phyloP scores from a whole-genome alignment of 2,888 invertebrate species.

The Magallana nippona region DNA sequence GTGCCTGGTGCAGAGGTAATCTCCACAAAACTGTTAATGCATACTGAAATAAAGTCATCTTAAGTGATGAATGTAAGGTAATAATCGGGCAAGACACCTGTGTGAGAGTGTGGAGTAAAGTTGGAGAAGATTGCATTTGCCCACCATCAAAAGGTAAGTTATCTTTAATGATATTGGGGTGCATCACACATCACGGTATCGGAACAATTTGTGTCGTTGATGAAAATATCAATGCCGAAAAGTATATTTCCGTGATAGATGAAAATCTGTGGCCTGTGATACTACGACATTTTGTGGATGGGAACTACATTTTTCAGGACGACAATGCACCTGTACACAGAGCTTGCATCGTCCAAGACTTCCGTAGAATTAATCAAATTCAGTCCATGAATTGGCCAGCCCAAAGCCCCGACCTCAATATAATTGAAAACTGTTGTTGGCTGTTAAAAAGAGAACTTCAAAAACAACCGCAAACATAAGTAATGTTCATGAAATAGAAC shows the following conservation, averaged over 20 bases:
- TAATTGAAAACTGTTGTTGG: too few species aligned
- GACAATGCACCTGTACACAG: background rate
- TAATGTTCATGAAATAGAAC: too few species aligned
- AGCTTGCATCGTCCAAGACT: background rate
- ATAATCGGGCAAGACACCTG: too few species aligned
- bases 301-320: slow-evolving; percentile 1
- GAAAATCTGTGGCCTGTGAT: background rate
- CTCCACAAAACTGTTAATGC: background rate
- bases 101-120: too few species aligned
- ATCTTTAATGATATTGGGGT: slow-evolving; percentile 31
- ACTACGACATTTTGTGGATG: background rate
- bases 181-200: slow-evolving; percentile 31
- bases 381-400: slow-evolving; percentile 2
- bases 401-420: too few species aligned
- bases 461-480: too few species aligned
- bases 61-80: background rate
- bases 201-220: background rate
- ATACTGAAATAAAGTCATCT: background rate
- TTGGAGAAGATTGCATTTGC: background rate
- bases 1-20: background rate
- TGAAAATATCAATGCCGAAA: slow-evolving; percentile 26
- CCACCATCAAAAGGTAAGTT: background rate
- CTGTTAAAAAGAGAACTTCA: too few species aligned
- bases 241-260: too few species aligned
- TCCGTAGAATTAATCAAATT: background rate